phyloP scores from a whole-genome alignment of 1,140 invertebrate genomes.

The Diorhabda sublineata region DNA sequence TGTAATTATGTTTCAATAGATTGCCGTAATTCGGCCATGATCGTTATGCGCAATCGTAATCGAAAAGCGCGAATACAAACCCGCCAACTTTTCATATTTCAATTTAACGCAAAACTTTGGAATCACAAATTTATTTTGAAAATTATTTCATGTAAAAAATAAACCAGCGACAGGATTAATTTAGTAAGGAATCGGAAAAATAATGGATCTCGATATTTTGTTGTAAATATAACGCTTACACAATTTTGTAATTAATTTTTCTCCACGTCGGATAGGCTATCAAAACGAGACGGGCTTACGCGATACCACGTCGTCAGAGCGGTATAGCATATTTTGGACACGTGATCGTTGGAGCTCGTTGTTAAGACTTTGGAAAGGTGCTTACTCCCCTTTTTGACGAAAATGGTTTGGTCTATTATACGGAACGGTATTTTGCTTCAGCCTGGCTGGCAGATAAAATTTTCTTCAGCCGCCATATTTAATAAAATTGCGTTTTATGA shows the following conservation, averaged over 20 bases:
- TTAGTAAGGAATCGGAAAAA: too few species aligned
- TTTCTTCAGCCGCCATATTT: slow-evolving; percentile 25
- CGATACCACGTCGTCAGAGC: slow-evolving; percentile 14
- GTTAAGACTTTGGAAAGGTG: slow-evolving; percentile 35
- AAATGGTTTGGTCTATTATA: slow-evolving; percentile 42
- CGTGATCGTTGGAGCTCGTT: slow-evolving; percentile 41
- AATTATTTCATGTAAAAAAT: too few species aligned
- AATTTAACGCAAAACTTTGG: slow-evolving; percentile 6
- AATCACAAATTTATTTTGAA: too few species aligned
- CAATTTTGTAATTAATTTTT: slow-evolving; percentile 25
- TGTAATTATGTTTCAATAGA: not conserved
- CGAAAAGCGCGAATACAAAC: slow-evolving; percentile 17
- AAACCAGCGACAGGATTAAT: too few species aligned
- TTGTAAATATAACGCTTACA: too few species aligned
- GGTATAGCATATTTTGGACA: slow-evolving; percentile 24
- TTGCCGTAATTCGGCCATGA: not conserved
- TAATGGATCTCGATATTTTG: too few species aligned
- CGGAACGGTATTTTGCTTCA: slow-evolving; percentile 43
- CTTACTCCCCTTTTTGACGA: slow-evolving; percentile 42
- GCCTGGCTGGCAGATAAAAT: slow-evolving; percentile 32
- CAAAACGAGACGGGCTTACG: slow-evolving; percentile 26
- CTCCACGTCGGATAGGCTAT: slow-evolving; percentile 21
- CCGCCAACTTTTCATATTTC: slow-evolving; percentile 17
- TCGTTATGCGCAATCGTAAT: slow-evolving; percentile 15
- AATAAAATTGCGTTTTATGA: slow-evolving; percentile 11